phyloP scores from a whole-genome alignment of 1,140 invertebrate species.

The Geopemphigus sp. region DNA sequence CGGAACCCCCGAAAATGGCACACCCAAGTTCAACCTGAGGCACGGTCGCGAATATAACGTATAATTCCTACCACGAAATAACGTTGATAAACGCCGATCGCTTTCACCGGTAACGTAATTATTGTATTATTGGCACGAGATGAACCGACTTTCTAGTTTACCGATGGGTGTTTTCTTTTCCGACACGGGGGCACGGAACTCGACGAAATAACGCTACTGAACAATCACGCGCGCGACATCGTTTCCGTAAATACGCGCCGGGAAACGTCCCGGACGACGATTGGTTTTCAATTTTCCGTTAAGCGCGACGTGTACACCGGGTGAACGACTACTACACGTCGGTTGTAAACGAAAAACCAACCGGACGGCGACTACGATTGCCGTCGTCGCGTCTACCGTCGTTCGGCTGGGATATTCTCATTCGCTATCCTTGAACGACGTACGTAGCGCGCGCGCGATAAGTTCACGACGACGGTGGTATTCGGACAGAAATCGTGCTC shows the following conservation, averaged over 20 bases:
- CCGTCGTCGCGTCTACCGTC: neutral
- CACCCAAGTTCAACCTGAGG: slow-evolving; percentile 47
- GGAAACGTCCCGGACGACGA: too few relatives aligned
- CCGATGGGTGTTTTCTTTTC: slow-evolving; percentile 8
- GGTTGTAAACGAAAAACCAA: neutral
- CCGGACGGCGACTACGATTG: neutral
- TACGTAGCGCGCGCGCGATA: neutral
- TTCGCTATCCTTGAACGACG: neutral
- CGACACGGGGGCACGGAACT: neutral
- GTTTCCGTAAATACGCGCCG: too few relatives aligned
- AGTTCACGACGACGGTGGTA: neutral
- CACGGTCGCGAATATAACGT: slow-evolving; percentile 21
- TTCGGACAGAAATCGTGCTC: neutral
- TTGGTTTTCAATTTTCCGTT: too few relatives aligned
- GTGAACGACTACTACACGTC: too few relatives aligned
- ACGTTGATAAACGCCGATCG: slow-evolving; percentile 37
- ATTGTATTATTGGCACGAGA: slow-evolving; percentile 46
- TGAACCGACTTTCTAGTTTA: slow-evolving; percentile 47
- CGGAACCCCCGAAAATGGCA: slow-evolving; percentile 35
- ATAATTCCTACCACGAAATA: slow-evolving; percentile 39
- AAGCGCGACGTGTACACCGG: too few relatives aligned
- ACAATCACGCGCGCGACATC: too few relatives aligned
- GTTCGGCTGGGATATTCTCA: neutral
- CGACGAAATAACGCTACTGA: neutral
- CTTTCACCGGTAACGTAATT: slow-evolving; percentile 47